Conservation (phyloP, 1,140 invertebrate genomes). For the Sinella curviseta region DNA sequence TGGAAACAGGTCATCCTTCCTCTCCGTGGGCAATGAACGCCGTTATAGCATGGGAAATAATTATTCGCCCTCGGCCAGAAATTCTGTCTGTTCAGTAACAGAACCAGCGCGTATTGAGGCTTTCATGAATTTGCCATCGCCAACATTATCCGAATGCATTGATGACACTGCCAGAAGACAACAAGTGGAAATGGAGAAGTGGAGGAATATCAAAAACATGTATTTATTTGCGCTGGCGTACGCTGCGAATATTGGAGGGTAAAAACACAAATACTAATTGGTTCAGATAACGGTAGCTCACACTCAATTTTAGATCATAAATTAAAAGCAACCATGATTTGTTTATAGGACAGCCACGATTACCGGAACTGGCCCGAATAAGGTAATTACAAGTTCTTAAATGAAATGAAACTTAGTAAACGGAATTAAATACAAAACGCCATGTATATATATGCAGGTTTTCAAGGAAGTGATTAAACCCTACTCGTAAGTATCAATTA, state of each 20-base stretch:
- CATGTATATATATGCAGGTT: too few species aligned
- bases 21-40: too few species aligned
- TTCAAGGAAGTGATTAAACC: constrained; percentile 11
- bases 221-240: neutral
- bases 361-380: neutral
- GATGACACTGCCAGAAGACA: neutral
- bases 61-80: neutral
- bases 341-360: neutral
- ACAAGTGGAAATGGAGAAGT: neutral
- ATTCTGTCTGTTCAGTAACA: neutral
- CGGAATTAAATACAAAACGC: too few species aligned
- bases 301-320: neutral
- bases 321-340: neutral
- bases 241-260: constrained; percentile 5
- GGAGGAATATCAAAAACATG: neutral
- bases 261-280: too few species aligned
- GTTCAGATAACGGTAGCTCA: too few species aligned
- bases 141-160: neutral
- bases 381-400: too few species aligned
- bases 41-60: neutral
- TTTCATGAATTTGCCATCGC: neutral
- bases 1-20: too few species aligned
- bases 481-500: neutral
- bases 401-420: too few species aligned
- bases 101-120: neutral